phyloP scores from a whole-genome alignment of 2,888 invertebrate species.

The Bursaphelenchus okinawaensis region DNA sequence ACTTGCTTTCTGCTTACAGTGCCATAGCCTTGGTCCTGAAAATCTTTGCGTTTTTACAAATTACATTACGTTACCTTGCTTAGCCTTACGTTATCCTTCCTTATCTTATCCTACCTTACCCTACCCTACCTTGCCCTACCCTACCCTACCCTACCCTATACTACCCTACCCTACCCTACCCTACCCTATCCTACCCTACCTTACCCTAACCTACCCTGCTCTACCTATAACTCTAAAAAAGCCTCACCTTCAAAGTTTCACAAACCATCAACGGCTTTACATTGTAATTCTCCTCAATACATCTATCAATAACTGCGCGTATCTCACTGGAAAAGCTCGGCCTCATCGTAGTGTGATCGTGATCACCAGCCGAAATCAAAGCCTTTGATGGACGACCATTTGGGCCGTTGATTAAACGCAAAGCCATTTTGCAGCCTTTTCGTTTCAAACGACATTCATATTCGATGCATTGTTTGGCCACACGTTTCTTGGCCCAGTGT shows the following conservation, averaged over 20 bases:
- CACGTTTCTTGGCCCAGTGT: not conserved
- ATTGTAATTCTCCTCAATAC: not conserved
- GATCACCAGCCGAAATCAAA: not conserved
- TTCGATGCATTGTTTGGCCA: not conserved
- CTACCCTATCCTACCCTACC: no score
- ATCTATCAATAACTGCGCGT: not conserved
- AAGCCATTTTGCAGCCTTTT: not conserved
- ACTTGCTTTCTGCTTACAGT: not conserved
- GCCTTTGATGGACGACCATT: not conserved
- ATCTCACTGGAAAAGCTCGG: not conserved
- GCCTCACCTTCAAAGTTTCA: not conserved
- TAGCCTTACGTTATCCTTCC: no score
- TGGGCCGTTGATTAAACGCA: not conserved
- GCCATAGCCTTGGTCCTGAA: not conserved
- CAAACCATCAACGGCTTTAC: not conserved
- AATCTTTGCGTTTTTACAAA: no score
- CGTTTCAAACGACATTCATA: not conserved
- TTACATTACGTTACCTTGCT: no score
- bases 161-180: no score
- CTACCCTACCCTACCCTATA: no score
- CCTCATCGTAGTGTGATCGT: not conserved
- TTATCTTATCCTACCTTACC: no score
- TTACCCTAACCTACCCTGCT: no score
- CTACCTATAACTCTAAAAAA: no score
- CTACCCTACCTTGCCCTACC: no score